phyloP scores from a whole-genome alignment of 2,797 vertebrate genomes.

The Phyllotis vaccarum region DNA sequence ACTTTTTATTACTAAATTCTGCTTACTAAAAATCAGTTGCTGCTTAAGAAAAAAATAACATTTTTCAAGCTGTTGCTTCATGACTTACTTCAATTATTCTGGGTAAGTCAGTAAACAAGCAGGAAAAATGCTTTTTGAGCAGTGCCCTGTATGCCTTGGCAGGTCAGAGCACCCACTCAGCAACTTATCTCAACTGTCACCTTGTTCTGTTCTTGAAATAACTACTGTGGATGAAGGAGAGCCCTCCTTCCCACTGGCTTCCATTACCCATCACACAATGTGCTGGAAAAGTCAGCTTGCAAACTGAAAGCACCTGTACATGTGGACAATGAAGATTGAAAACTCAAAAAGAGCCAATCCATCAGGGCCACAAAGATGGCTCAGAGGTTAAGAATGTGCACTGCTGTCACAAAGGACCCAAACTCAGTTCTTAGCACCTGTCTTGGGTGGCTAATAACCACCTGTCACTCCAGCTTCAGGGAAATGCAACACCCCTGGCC shows the following conservation, averaged over 20 bases:
- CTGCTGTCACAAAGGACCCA: background rate
- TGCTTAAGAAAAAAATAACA: background rate
- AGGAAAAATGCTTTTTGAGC: background rate
- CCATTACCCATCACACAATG: background rate
- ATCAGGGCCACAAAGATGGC: background rate
- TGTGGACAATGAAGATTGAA: background rate
- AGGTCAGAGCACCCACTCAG: background rate
- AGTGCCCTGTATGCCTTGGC: fast-evolving
- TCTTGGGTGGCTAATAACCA: background rate
- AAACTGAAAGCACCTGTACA: too few relatives aligned
- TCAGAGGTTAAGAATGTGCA: background rate
- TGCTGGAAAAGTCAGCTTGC: background rate
- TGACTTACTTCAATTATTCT: background rate
- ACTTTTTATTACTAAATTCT: background rate
- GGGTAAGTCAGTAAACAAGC: fast-evolving
- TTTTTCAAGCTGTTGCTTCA: background rate
- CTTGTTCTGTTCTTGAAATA: background rate
- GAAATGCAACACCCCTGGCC: background rate
- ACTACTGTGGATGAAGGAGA: background rate
- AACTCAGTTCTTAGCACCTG: background rate
- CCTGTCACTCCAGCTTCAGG: background rate
- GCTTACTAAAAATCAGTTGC: background rate
- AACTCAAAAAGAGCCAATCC: background rate
- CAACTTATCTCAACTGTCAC: background rate
- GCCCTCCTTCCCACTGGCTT: background rate